A percentile compares a stretch with the other conserved stretches of the same genome.
These are phyloP conservation scores for Pemphredon lugubris DNA, from an alignment of 2,888 invertebrate species.

Conservation along the genomic window DNA sequence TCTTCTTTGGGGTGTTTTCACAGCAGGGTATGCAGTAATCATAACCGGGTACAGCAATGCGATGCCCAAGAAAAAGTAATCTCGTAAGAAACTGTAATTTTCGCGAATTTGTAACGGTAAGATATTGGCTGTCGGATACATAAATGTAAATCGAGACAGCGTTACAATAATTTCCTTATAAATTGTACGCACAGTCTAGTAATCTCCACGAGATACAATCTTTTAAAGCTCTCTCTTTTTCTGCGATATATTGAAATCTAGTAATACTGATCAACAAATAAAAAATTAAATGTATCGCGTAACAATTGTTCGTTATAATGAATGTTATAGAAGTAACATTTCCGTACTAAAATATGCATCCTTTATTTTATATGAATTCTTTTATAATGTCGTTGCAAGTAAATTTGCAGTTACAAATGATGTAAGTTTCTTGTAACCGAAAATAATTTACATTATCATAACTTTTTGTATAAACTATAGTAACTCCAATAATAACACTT, in stretches of 20 bases:
- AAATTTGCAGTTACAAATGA: neutral
- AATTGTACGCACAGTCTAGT: too few relatives aligned
- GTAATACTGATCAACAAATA: too few relatives aligned
- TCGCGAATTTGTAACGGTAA: too few relatives aligned
- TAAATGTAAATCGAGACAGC: neutral
- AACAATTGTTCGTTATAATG: neutral
- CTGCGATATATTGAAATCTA: too few relatives aligned
- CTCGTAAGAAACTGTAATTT: neutral
- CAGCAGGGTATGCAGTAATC: constrained; percentile 83
- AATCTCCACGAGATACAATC: too few relatives aligned
- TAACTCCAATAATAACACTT: neutral
- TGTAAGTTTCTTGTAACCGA: too few relatives aligned
- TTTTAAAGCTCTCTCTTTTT: too few relatives aligned
- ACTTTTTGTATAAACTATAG: constrained; percentile 6
- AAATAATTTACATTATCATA: constrained; percentile 11
- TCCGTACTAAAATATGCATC: constrained; percentile 5
- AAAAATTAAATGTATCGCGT: neutral
- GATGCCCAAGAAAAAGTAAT: constrained; percentile 62
- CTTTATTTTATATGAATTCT: constrained; percentile 6
- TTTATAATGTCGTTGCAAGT: neutral
- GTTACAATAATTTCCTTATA: too few relatives aligned
- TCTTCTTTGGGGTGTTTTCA: constrained; percentile 83
- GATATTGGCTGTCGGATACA: too few relatives aligned
- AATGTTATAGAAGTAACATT: neutral
- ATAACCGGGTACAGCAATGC: constrained; percentile 74